These are phyloP conservation scores for Andrena bucephala DNA, from an alignment of 2,888 invertebrate species.

Conservation along the genomic window DNA sequence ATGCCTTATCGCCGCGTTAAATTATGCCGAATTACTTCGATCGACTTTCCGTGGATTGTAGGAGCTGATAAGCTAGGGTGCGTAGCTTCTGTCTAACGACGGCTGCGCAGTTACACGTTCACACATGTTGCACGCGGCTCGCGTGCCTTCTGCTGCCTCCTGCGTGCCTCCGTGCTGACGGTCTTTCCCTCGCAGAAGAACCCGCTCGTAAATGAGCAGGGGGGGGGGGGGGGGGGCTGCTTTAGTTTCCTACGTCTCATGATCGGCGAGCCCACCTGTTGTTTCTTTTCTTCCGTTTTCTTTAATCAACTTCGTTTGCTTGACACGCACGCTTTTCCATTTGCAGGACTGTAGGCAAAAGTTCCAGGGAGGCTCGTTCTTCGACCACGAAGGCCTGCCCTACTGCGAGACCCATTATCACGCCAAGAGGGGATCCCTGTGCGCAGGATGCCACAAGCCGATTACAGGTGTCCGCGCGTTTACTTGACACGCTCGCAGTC, in stretches of 20 bases:
- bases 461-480: slow-evolving; percentile 89
- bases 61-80: not conserved
- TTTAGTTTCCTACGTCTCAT: not conserved
- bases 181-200: not conserved
- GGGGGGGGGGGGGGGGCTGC: no score
- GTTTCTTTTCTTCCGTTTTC: not conserved
- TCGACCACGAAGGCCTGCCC: slow-evolving; percentile 98
- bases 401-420: slow-evolving; percentile 99
- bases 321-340: slow-evolving; percentile 36
- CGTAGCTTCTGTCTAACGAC: not conserved
- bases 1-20: not conserved
- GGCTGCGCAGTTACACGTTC: not conserved
- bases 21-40: slow-evolving; percentile 7
- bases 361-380: slow-evolving; percentile 99
- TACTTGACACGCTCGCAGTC: not conserved
- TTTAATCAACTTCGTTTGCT: not conserved
- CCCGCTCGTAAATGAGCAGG: not conserved
- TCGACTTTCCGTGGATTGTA: not conserved
- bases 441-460: slow-evolving; percentile 98
- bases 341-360: slow-evolving; percentile 98
- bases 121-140: not conserved
- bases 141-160: no score
- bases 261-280: not conserved
- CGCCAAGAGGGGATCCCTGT: slow-evolving; percentile 97
- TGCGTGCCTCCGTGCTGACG: not conserved